Evolutionary conservation across 2,797 vertebrate species (phyloP), one percentile per base, ranked within the genome.

Genomic region (Chiloscyllium punctatum): DNA sequence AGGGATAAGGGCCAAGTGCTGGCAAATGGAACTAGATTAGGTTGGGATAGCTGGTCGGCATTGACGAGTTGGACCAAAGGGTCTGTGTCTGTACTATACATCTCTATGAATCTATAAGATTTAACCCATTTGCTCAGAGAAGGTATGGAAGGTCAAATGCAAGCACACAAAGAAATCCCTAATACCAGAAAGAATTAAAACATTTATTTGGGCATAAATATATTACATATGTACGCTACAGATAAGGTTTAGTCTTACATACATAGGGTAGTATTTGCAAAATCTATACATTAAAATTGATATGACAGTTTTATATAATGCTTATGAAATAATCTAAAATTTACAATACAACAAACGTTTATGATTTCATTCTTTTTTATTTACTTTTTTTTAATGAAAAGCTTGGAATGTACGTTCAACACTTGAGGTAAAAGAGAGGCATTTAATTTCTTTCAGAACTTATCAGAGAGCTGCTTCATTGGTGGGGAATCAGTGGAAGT

Each of bases 191-290:
- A 98, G 98, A 98, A 98, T 99, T 98, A 98, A 99, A 99, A 99
- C 99, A 99, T 99, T 99, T 99, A 99, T 99, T 92, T 99, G 99
- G 98, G 99, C 99, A 99, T 99, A 99, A 99, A 99, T 99, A 99
- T 99, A 99, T 99, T 99, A 99, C 99, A 99, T 99, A 99, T 92
- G 69, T 99, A 99, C 98, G 99, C 99, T 99, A 99, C 98, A 98
- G 99, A 99, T 99, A 99, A 98, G 99, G 98, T 99, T 99, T 99
- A 98, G 99, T 99, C 98, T 99, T 99, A 99, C 99, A 99, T 99
- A 99, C 98, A 99, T 98, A 98, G 99, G 98, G 98, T 99, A 99
- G 98, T 99, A 99, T 99, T 99, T 99, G 98, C 99, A 99, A 99
- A 99, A 99, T 99, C 99, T 99, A 99, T 99, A 99, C 99, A 99